phyloP scores from a whole-genome alignment of 2,797 vertebrate genomes.

The Delichon dasypus region DNA sequence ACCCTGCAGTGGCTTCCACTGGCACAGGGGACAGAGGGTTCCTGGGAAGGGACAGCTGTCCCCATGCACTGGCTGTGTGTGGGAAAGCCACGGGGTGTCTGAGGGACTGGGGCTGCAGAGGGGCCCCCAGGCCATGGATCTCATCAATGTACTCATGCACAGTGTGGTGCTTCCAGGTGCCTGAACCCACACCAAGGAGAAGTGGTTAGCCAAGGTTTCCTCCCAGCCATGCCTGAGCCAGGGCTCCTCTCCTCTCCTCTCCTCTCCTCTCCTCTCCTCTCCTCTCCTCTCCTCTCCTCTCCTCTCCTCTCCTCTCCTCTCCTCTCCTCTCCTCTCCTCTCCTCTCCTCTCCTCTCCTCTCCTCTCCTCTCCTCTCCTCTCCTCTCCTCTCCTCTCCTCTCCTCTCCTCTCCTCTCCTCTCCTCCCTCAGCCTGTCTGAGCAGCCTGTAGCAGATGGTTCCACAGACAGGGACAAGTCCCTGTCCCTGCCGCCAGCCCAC shows the following conservation, averaged over 20 bases:
- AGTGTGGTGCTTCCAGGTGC: background rate
- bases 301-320: no score
- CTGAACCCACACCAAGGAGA: background rate
- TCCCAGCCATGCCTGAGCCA: background rate
- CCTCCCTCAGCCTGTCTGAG: background rate
- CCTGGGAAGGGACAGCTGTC: background rate
- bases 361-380: no score
- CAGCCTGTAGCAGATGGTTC: background rate
- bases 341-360: no score
- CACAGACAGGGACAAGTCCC: background rate
- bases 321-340: no score
- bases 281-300: no score
- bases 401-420: no score
- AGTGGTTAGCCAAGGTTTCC: fast-evolving
- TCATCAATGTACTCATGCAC: background rate
- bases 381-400: no score
- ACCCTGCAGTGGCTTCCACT: background rate
- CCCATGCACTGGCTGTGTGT: background rate
- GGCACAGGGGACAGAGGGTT: background rate
- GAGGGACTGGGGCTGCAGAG: background rate
- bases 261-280: no score
- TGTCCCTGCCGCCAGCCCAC: background rate
- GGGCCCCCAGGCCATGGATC: background rate
- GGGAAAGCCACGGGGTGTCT: background rate
- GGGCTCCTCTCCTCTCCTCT: background rate